A percentile compares a stretch with the other conserved stretches of the same genome.
Conservation (phyloP, 2,113 vertebrate species). For the Notothenia rossii region DNA sequence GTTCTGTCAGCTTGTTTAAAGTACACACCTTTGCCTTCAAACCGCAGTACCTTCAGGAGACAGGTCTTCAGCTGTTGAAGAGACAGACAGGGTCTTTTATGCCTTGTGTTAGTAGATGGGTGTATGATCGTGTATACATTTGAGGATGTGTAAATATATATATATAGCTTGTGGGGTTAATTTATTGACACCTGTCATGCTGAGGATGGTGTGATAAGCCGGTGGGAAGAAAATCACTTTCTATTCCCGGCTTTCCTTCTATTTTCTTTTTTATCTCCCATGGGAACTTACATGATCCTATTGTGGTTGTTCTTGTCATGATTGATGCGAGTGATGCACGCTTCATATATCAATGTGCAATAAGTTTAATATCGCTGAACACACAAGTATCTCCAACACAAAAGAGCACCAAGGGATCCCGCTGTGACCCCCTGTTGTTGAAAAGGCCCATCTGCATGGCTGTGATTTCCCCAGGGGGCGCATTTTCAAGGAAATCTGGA, state of each 20-base stretch:
- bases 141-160: not conserved
- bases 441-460: slow-evolving; percentile 55
- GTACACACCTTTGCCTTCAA: slow-evolving; percentile 11
- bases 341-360: not conserved
- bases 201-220: not conserved
- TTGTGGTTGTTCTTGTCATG: not conserved
- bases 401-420: slow-evolving; percentile 16
- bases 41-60: not conserved
- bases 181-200: slow-evolving; percentile 32
- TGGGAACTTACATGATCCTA: not conserved
- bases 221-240: not conserved
- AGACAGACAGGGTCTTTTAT: slow-evolving; percentile 2
- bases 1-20: slow-evolving; percentile 13
- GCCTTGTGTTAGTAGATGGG: not conserved
- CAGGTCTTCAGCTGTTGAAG: not conserved
- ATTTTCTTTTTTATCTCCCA: not conserved
- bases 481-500: slow-evolving; percentile 47
- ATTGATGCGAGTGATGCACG: slow-evolving; percentile 5
- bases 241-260: not conserved
- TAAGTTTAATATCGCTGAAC: slow-evolving; percentile 12
- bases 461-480: slow-evolving; percentile 49
- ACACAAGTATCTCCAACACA: not conserved
- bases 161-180: not conserved
- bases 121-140: not conserved
- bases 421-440: slow-evolving; percentile 25